Percentiles rank a stretch among this genome's conserved stretches.
Evolutionary conservation across 2,797 vertebrate species (phyloP).

Genomic region (Carapus acus): DNA sequence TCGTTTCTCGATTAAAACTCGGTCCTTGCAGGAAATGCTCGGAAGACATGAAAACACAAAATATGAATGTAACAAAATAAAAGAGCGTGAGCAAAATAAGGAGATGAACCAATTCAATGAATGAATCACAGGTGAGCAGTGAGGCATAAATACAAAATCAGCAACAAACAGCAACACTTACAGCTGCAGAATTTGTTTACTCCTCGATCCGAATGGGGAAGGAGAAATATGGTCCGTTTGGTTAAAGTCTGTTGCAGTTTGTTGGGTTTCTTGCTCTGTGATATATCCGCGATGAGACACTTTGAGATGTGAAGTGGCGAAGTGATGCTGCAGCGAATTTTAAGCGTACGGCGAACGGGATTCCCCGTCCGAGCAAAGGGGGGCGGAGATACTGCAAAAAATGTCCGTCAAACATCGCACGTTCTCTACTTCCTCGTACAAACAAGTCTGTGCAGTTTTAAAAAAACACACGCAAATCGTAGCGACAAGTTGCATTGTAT

Average conservation of each 20-base stretch:
- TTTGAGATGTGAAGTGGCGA: neutral
- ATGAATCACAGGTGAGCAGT: too few species aligned
- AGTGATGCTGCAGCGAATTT: neutral
- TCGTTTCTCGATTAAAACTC: neutral
- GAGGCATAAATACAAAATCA: too few species aligned
- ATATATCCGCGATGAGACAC: constrained; percentile 7
- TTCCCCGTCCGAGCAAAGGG: too few species aligned
- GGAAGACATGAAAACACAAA: neutral
- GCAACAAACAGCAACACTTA: constrained; percentile 21
- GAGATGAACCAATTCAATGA: too few species aligned
- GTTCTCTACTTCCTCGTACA: too few species aligned
- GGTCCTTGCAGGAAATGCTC: neutral
- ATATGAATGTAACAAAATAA: neutral
- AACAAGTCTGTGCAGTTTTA: too few species aligned
- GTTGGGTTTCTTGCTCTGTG: constrained; percentile 4
- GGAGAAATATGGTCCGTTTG: constrained; percentile 19
- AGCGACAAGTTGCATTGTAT: too few species aligned
- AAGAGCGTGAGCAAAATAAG: neutral
- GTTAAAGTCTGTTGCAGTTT: neutral
- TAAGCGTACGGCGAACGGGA: neutral
- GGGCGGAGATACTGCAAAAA: constrained; percentile 20
- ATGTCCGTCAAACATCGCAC: constrained; percentile 13
- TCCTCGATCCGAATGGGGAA: constrained; percentile 17
- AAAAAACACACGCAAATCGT: too few species aligned
- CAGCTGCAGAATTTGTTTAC: constrained; percentile 21